These are phyloP conservation scores for Elysia chlorotica DNA, from an alignment of 1,140 invertebrate genomes.

Conservation along the genomic window DNA sequence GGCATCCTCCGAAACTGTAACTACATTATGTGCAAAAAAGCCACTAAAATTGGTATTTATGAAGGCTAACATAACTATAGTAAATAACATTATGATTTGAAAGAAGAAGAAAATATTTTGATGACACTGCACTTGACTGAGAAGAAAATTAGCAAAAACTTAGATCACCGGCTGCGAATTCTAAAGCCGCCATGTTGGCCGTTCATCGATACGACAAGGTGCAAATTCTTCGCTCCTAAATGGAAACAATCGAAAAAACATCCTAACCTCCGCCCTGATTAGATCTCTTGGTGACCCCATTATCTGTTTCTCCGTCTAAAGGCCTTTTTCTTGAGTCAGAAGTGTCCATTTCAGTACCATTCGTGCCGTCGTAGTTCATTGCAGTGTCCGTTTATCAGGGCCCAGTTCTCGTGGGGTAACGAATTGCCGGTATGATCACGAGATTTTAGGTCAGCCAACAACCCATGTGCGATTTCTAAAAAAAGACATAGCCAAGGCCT, in stretches of 20 bases:
- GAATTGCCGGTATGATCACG: constrained; percentile 23
- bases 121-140: too few species aligned
- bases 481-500: constrained; percentile 4
- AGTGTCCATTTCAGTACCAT: constrained; percentile 60
- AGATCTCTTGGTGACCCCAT: constrained; percentile 84
- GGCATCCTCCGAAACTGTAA: too few species aligned
- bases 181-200: constrained; percentile 55
- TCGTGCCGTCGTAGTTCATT: constrained; percentile 59
- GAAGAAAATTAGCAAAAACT: not conserved
- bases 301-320: constrained; percentile 82
- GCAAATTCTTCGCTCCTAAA: constrained; percentile 25
- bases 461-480: constrained; percentile 10
- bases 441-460: constrained; percentile 11
- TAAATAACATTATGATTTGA: too few species aligned
- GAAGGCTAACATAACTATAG: too few species aligned
- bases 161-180: constrained; percentile 25
- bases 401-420: constrained; percentile 55
- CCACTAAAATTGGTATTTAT: too few species aligned
- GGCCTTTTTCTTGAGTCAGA: constrained; percentile 76
- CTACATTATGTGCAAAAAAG: too few species aligned
- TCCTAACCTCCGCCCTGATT: constrained; percentile 82
- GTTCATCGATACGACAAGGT: constrained; percentile 21
- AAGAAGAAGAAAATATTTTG: too few species aligned
- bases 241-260: constrained; percentile 36
- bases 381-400: constrained; percentile 49